Percentiles rank a stretch among this genome's conserved stretches.
These are phyloP conservation scores for Gopherus flavomarginatus DNA, from an alignment of 2,113 vertebrate genomes.

Conservation along the genomic window DNA sequence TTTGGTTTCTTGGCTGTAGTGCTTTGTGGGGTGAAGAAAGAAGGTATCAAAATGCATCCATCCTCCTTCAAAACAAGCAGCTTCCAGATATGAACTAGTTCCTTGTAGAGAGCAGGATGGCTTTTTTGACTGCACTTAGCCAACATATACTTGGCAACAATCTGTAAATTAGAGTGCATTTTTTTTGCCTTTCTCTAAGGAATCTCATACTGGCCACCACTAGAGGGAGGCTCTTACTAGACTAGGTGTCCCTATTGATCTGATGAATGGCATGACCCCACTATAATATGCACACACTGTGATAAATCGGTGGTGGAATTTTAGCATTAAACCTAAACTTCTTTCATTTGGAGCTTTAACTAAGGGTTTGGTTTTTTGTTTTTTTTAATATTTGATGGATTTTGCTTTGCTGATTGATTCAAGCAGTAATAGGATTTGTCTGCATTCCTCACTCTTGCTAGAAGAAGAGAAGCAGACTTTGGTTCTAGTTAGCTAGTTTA, in stretches of 20 bases:
- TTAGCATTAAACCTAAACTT: conserved; percentile 47
- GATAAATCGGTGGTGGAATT: neutral
- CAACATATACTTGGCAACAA: too few relatives aligned
- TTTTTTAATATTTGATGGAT: conserved; percentile 36
- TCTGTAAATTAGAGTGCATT: neutral
- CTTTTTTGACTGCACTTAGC: neutral
- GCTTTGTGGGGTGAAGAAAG: neutral
- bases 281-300: conserved; percentile 19
- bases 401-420: conserved; percentile 50
- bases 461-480: neutral
- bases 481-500: neutral
- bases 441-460: neutral
- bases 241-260: neutral
- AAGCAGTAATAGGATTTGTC: conserved; percentile 4
- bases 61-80: neutral
- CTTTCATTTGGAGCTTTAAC: conserved; percentile 49
- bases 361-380: neutral
- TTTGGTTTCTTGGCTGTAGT: neutral
- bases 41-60: neutral
- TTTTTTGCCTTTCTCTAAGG: neutral
- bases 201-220: neutral
- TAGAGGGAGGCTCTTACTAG: neutral
- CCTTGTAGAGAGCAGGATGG: neutral
- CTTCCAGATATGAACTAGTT: neutral
- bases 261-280: neutral